Evolutionary conservation across 2,797 vertebrate genomes (phyloP), one percentile per base, ranked within the genome.

Genomic region (Poeciliopsis paucimaculata): DNA sequence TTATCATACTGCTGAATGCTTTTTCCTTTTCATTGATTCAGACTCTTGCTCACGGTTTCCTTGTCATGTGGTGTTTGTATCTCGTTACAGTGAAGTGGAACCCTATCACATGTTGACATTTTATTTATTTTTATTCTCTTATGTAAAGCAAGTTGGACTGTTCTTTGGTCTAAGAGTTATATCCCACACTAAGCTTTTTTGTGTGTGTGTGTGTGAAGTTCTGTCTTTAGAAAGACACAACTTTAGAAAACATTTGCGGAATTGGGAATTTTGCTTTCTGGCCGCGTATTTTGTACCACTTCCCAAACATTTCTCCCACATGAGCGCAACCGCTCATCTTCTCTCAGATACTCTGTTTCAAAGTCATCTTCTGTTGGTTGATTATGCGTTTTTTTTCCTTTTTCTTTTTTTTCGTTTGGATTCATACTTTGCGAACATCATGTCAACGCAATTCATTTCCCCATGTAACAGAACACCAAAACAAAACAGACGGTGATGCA

Each of bases 401-500:
- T 9, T 41, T 41, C 39, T 9, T 41, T 41, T 41, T 41, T 89
- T 6, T 2, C 0, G 78, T 87, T 90, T 75, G 36, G 82, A 77
- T 88, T 87, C 77, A 82, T 18, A 81, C 77, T 76, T 91, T 88
- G 85, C 80, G 49, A 74, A 87, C 77, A 57, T 86, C 77, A 76
- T 80, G 60, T 80, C 73, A 88, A 43, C 43, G 28, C 51, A 31
- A 18, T 87, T 86, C 85, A 57, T 86, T 82, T 88, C 76, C 82
- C 78, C 41, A 76, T 82, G 64, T 76, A 79, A 76, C 80, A 62
- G 79, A 82, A 85, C 51, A 77, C 72, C 79, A 85, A 83, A 53
- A 73, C 77, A 77, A 73, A 84, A 55, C 73, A 81, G 36, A 75
- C 55, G 70, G 1, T 1, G 62, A 49, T 72, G 46, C 39, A 62